A percentile compares a stretch with the other conserved stretches of the same genome.
phyloP scores from a whole-genome alignment of 2,888 invertebrate genomes.

The Cosmia trapezina region DNA sequence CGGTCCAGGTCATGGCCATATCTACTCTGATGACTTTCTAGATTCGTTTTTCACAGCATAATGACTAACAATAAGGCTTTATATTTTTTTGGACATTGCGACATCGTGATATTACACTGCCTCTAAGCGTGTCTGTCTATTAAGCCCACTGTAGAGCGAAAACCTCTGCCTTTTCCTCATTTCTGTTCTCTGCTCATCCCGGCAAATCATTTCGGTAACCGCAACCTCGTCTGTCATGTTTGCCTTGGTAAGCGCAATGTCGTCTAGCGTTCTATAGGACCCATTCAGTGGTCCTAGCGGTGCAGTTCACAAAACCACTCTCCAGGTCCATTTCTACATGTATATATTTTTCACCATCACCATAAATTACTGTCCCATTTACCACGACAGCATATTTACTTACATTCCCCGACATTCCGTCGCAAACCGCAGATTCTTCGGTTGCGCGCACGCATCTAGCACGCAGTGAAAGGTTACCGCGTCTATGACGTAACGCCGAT shows the following conservation, averaged over 20 bases:
- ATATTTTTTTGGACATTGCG: not conserved
- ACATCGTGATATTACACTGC: not conserved
- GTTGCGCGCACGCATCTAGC: constrained; percentile 51
- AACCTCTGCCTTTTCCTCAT: not conserved
- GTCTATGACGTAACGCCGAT: constrained; percentile 70
- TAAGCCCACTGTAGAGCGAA: too few species aligned
- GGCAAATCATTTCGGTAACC: not conserved
- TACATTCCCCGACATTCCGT: constrained; percentile 52
- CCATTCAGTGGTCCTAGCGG: not conserved
- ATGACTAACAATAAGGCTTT: constrained; percentile 13
- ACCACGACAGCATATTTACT: constrained; percentile 33
- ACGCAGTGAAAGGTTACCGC: constrained; percentile 76
- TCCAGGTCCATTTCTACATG: not conserved
- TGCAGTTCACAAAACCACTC: not conserved
- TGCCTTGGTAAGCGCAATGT: not conserved
- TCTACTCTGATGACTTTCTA: constrained; percentile 31
- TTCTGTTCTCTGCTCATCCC: too few species aligned
- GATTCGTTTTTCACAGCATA: constrained; percentile 19
- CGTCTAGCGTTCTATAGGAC: not conserved
- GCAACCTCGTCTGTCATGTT: not conserved
- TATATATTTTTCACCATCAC: not conserved
- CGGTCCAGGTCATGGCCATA: constrained; percentile 46
- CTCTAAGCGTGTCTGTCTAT: not conserved
- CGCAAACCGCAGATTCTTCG: constrained; percentile 39
- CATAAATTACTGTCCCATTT: constrained; percentile 9